Conservation (phyloP, 2,797 vertebrate genomes). For the Ctenopoma kingsleyae region DNA sequence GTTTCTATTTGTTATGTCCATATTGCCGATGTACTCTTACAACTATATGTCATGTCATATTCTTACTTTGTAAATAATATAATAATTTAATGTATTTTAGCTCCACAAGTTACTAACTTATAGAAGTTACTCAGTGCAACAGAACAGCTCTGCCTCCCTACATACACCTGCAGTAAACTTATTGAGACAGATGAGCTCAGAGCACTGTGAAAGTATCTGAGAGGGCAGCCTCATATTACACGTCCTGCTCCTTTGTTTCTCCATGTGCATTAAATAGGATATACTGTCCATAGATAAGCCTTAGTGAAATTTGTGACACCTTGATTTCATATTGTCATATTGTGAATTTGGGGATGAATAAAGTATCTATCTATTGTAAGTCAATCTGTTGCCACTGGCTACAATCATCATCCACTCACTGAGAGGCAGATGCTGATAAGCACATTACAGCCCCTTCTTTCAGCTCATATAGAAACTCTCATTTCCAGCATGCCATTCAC, state of each 20-base stretch:
- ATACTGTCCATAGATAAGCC: neutral
- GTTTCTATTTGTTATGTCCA: too few relatives aligned
- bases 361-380: too few relatives aligned
- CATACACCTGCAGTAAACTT: slow-evolving; percentile 17
- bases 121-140: neutral
- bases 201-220: neutral
- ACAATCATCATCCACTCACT: slow-evolving; percentile 33
- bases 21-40: too few relatives aligned
- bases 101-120: too few relatives aligned
- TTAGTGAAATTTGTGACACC: slow-evolving; percentile 30
- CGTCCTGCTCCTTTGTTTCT: slow-evolving; percentile 25
- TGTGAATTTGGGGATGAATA: too few relatives aligned
- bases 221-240: slow-evolving; percentile 37
- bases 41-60: too few relatives aligned
- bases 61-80: too few relatives aligned
- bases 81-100: too few relatives aligned
- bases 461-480: slow-evolving; percentile 29
- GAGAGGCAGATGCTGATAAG: slow-evolving; percentile 59
- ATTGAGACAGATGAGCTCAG: slow-evolving; percentile 36
- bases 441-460: slow-evolving; percentile 43
- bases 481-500: slow-evolving; percentile 53
- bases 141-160: slow-evolving; percentile 1
- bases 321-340: slow-evolving; percentile 38
- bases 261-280: slow-evolving; percentile 17
- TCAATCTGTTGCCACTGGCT: too few relatives aligned